A percentile compares a stretch with the other conserved stretches of the same genome.
phyloP scores from a whole-genome alignment of 2,113 vertebrate genomes.

The Zosterops lateralis region DNA sequence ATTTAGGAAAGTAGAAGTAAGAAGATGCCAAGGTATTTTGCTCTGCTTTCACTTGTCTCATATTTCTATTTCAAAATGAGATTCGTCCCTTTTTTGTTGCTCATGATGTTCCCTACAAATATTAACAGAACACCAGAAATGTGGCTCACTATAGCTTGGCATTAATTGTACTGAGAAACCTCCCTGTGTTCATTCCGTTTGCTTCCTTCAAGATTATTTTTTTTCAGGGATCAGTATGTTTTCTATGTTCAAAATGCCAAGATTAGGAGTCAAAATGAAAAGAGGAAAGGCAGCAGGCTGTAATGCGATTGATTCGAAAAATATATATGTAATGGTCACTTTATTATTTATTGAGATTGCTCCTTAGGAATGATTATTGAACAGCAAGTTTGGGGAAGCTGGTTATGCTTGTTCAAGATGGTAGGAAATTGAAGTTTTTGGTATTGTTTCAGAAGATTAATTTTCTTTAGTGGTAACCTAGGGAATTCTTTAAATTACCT shows the following conservation, averaged over 20 bases:
- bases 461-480: slow-evolving; percentile 58
- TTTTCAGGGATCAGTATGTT: not conserved
- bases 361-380: not conserved
- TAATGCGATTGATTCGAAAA: not conserved
- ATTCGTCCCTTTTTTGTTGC: not conserved
- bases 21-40: not conserved
- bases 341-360: not conserved
- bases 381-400: slow-evolving; percentile 9
- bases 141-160: not conserved
- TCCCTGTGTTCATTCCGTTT: not conserved
- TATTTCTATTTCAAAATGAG: not conserved
- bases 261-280: not conserved
- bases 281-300: not conserved
- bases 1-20: not conserved
- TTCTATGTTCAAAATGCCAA: not conserved
- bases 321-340: not conserved
- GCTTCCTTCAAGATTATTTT: not conserved
- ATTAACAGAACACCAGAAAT: not conserved
- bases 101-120: not conserved
- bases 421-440: slow-evolving; percentile 43
- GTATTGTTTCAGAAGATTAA: slow-evolving; percentile 16
- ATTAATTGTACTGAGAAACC: not conserved
- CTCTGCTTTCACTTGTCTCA: not conserved
- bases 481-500: slow-evolving; percentile 68
- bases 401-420: not conserved